Percentiles rank a stretch among this genome's conserved stretches.
Conservation (phyloP, 2,888 invertebrate genomes). For the Acanthopleura granulata region DNA sequence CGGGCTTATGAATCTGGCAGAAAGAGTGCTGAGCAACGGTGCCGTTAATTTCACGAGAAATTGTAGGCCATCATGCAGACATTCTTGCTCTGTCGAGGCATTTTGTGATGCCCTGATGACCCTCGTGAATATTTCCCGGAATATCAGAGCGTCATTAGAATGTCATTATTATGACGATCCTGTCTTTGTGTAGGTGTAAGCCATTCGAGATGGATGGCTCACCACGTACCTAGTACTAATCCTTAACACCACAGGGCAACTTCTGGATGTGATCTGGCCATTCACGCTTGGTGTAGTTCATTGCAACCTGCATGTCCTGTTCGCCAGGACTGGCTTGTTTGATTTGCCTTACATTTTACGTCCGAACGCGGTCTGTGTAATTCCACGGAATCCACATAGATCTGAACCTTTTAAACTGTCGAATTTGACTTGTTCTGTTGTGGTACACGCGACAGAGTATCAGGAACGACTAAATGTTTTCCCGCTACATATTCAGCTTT, state of each 20-base stretch:
- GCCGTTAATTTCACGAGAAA: conserved; percentile 27
- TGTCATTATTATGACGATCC: no score
- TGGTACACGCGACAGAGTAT: not conserved
- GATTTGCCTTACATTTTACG: conserved; percentile 26
- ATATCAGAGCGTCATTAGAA: no score
- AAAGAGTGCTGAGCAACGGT: conserved; percentile 25
- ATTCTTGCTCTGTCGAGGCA: no score
- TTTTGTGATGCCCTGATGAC: no score
- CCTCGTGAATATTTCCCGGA: no score
- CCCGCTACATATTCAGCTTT: not conserved
- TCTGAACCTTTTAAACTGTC: no score
- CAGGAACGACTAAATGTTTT: not conserved
- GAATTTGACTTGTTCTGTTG: not conserved
- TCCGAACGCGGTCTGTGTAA: no score
- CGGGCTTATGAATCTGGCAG: conserved; percentile 29
- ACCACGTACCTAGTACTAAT: not conserved
- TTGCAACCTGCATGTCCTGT: conserved; percentile 16
- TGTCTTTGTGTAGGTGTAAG: no score
- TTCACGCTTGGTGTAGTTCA: conserved; percentile 22
- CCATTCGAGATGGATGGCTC: no score
- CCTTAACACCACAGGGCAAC: not conserved
- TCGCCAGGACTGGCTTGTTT: conserved; percentile 21
- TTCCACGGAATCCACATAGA: no score
- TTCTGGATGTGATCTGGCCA: conserved; percentile 30
- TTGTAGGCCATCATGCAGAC: conserved; percentile 35